Evolutionary conservation across 2,888 invertebrate genomes (phyloP).

Genomic region (Ophion slaviceki): DNA sequence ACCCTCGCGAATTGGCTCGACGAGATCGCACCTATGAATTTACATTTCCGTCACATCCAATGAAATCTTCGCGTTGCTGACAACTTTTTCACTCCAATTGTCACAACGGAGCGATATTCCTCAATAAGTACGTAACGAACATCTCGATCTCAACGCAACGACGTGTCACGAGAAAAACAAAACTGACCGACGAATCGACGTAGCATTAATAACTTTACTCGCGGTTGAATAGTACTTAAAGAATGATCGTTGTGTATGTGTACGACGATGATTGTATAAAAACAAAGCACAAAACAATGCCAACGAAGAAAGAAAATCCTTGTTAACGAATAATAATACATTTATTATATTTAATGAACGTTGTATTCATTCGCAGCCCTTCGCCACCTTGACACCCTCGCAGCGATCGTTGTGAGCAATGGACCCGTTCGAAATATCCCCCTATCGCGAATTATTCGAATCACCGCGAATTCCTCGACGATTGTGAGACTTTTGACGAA

Average conservation of each 20-base stretch:
- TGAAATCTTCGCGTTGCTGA: constrained; percentile 49
- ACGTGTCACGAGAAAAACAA: constrained; percentile 35
- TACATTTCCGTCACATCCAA: constrained; percentile 16
- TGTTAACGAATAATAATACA: constrained; percentile 81
- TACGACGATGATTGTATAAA: constrained; percentile 75
- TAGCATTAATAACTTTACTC: constrained; percentile 63
- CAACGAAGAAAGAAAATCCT: constrained; percentile 71
- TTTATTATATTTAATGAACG: constrained; percentile 79
- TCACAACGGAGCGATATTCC: constrained; percentile 14
- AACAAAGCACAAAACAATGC: constrained; percentile 66
- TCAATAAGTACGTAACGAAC: constrained; percentile 8
- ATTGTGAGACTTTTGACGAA: no score
- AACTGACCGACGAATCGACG: constrained; percentile 45
- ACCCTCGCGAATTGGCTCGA: background rate
- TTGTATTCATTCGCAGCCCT: background rate
- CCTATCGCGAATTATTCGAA: no score
- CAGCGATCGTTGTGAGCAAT: background rate
- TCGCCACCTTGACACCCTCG: no score
- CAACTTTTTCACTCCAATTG: constrained; percentile 7
- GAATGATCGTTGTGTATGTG: constrained; percentile 59
- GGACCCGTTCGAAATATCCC: background rate
- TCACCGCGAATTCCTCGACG: no score
- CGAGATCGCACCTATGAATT: constrained; percentile 20
- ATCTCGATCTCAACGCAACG: constrained; percentile 49
- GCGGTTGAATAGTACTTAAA: constrained; percentile 79